phyloP scores from a whole-genome alignment of 2,888 invertebrate species.

The Ormyrus pomaceus region DNA sequence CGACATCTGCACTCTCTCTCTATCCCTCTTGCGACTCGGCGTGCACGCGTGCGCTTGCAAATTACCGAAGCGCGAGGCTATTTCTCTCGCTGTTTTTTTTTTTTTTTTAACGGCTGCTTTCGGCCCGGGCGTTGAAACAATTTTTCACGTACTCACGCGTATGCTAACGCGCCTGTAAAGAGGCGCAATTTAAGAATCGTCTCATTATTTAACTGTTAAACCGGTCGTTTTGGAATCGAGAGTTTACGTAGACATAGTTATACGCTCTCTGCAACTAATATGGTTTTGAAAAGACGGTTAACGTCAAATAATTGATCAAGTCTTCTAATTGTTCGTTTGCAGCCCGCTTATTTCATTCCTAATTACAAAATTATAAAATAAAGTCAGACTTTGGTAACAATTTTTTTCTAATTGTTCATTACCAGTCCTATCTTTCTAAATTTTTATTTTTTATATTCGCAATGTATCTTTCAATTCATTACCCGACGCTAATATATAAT shows the following conservation, averaged over 20 bases:
- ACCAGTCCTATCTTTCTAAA: background rate
- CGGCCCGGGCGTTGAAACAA: constrained; percentile 11
- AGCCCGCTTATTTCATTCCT: background rate
- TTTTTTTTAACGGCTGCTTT: constrained; percentile 4
- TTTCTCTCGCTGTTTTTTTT: constrained; percentile 23
- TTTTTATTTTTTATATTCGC: constrained; percentile 3
- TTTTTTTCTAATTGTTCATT: background rate
- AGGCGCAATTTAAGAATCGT: constrained; percentile 1
- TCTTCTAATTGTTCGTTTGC: background rate
- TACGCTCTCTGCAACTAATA: too few relatives aligned
- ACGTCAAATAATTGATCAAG: too few relatives aligned
- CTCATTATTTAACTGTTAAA: constrained; percentile 33
- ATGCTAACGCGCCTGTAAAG: background rate
- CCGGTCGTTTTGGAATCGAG: too few relatives aligned
- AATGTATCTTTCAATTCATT: background rate
- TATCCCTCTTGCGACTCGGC: constrained; percentile 16
- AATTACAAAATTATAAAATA: too few relatives aligned
- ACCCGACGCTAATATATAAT: background rate
- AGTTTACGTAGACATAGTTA: too few relatives aligned
- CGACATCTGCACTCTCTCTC: constrained; percentile 49
- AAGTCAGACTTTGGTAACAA: too few relatives aligned
- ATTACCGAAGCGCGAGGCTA: constrained; percentile 21
- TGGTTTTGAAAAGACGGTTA: too few relatives aligned
- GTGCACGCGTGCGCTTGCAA: constrained; percentile 13
- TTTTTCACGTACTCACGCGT: constrained; percentile 36